Conservation (phyloP, 2,797 vertebrate genomes). For the Hoplostethus atlanticus region DNA sequence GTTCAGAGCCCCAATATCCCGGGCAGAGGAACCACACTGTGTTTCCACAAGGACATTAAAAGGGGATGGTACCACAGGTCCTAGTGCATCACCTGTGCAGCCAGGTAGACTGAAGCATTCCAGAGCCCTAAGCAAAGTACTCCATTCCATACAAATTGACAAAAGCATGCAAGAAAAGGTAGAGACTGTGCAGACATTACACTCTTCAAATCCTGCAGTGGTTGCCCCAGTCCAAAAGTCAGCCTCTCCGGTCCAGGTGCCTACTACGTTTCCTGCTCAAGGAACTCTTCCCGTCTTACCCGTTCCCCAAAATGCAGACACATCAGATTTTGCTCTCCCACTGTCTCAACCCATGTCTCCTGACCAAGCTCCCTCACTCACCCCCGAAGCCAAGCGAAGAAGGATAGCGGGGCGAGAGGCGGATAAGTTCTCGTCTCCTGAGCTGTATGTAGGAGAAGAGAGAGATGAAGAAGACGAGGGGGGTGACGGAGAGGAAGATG, state of each 20-base stretch:
- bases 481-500: conserved; percentile 52
- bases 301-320: conserved; percentile 21
- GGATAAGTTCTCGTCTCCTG: conserved; percentile 75
- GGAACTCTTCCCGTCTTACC: conserved; percentile 4
- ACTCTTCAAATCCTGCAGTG: neutral
- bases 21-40: conserved; percentile 31
- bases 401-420: conserved; percentile 44
- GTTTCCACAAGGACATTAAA: conserved; percentile 21
- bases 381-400: conserved; percentile 76
- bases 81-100: conserved; percentile 48
- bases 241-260: neutral
- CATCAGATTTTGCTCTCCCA: neutral
- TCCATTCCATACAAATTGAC: conserved; percentile 80
- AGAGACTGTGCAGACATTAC: conserved; percentile 14
- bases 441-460: conserved; percentile 65
- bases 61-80: conserved; percentile 1
- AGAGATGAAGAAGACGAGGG: conserved; percentile 27
- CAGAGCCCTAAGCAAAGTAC: conserved; percentile 82
- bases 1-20: conserved; percentile 69
- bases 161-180: conserved; percentile 36
- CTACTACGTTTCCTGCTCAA: neutral
- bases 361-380: conserved; percentile 38
- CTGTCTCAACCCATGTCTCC: conserved; percentile 9
- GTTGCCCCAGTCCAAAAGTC: conserved; percentile 3
- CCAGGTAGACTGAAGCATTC: conserved; percentile 63